Conservation (phyloP, 2,797 vertebrate species). For the Tokudaia tokunoshimensis region DNA sequence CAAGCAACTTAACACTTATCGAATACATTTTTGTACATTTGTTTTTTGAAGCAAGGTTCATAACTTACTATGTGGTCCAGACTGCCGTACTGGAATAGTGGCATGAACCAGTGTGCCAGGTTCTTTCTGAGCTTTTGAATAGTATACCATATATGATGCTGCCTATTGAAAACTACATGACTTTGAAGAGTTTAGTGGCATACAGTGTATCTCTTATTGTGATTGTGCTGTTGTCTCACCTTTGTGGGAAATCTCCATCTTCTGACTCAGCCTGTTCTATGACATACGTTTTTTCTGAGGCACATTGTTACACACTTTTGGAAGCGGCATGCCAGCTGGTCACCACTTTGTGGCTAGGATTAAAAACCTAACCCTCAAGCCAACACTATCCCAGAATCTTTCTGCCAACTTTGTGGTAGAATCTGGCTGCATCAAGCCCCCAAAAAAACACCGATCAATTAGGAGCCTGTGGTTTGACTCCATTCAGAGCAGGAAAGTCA, state of each 20-base stretch:
- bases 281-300: background rate
- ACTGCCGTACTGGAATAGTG: background rate
- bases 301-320: conserved; percentile 1
- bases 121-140: conserved; percentile 38
- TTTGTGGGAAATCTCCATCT: conserved; percentile 53
- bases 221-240: background rate
- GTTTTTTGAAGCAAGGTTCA: background rate
- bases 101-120: no score
- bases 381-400: conserved; percentile 50
- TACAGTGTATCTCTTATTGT: conserved; percentile 39
- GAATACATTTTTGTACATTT: background rate
- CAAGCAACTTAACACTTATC: background rate
- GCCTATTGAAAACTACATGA: conserved; percentile 25
- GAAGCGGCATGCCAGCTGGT: background rate
- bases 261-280: background rate
- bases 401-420: conserved; percentile 72
- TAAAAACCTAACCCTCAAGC: conserved; percentile 66
- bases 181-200: conserved; percentile 35
- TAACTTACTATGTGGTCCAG: no score
- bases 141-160: background rate
- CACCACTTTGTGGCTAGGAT: conserved; percentile 62
- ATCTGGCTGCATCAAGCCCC: conserved; percentile 59
- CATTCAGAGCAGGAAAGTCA: conserved; percentile 64
- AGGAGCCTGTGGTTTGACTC: conserved; percentile 73
- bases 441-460: conserved; percentile 65